Percentiles rank a stretch among this genome's conserved stretches.
Evolutionary conservation across 2,888 invertebrate species (phyloP).

Genomic region (Polia nebulosa): DNA sequence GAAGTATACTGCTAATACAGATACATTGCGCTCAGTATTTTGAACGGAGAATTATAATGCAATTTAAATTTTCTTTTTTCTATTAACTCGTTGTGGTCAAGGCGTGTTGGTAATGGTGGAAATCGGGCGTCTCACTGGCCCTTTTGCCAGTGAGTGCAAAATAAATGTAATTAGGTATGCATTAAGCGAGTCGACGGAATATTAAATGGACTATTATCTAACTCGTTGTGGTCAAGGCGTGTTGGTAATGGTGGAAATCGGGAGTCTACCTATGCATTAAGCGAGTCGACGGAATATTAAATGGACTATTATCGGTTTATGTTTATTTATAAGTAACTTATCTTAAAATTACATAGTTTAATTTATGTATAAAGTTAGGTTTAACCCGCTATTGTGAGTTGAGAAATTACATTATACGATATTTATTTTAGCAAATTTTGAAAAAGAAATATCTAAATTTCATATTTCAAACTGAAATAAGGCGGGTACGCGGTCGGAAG

Average conservation of each 20-base stretch:
- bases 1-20: not conserved
- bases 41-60: not conserved
- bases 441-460: too few species aligned
- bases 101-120: too few species aligned
- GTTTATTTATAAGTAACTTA: not conserved
- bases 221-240: too few species aligned
- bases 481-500: not conserved
- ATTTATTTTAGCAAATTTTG: too few species aligned
- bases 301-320: not conserved
- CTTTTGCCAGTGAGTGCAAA: not conserved
- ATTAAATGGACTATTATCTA: not conserved
- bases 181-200: not conserved
- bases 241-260: too few species aligned
- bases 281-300: not conserved
- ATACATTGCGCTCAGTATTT: not conserved
- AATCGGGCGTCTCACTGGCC: too few species aligned
- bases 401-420: not conserved
- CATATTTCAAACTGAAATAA: not conserved
- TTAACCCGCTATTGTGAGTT: not conserved
- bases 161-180: too few species aligned
- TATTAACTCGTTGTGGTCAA: too few species aligned
- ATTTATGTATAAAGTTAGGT: not conserved
- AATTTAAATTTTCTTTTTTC: not conserved
- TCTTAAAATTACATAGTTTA: constrained; percentile 4
- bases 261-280: too few species aligned